Evolutionary conservation across 2,113 vertebrate genomes (phyloP), one percentile per base, ranked within the genome.

Genomic region (Ptychochromis oligacanthus): DNA sequence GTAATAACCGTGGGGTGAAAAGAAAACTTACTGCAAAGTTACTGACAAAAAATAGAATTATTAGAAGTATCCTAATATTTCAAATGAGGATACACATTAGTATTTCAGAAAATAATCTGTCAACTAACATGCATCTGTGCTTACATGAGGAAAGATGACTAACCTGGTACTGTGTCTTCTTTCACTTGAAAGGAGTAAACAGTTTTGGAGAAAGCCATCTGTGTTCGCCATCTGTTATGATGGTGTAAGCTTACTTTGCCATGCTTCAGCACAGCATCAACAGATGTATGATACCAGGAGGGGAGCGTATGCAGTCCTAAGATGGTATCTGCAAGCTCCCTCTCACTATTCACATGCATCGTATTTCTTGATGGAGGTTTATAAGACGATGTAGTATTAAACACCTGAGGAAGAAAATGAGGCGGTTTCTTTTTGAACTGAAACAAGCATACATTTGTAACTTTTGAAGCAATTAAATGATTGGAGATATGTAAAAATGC

Each of bases 101-200:
- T 2, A 34, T 79, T 80, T 77, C 9, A 83, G 28, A 36, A 60
- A 40, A n/a, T 38, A 18, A 7, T 75, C n/a, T 31, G 3, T 78
- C 24, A 43, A 15, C 24, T 85, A 60, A 80, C 20, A 67, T 81
- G 34, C 6, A 49, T 31, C 59, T 57, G 15, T 12, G 24, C 34
- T 78, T 17, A 28, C 58, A 65, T 20, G 17, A 6, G 28, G 58
- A 67, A 49, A 80, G 74, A 72, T 81, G 34, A 91, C 90, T 60
- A 61, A 95, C 95, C 95, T 94, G 95, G 95, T 67, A 82, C 52
- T 67, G 94, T 94, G 92, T 96, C 94, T 91, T 96, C 95, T 79
- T 80, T 93, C 54, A 96, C 91, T 80, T 94, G 85, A 91, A 96
- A 96, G 36, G 94, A 95, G 91, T 94, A 94, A 54, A 94, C 90